phyloP scores from a whole-genome alignment of 2,797 vertebrate genomes.

The Rhodeus uyekii region DNA sequence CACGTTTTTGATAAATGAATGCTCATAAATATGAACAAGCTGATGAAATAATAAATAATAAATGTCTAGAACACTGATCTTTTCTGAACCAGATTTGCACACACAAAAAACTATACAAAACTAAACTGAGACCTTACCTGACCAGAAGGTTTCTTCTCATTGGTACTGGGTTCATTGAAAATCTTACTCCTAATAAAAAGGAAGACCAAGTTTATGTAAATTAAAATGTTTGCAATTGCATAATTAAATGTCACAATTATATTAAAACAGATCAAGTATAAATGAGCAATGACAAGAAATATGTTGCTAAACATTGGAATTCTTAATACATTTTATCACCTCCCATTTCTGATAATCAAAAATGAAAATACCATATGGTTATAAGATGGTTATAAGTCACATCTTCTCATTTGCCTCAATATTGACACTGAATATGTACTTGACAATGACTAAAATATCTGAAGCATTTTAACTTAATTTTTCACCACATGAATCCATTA shows the following conservation, averaged over 20 bases:
- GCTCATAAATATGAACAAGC: background rate
- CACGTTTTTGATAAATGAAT: background rate
- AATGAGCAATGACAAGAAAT: background rate
- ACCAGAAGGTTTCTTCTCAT: background rate
- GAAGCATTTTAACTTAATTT: no score
- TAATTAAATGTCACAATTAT: background rate
- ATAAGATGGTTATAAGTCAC: background rate
- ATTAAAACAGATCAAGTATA: background rate
- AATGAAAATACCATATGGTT: background rate
- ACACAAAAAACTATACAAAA: background rate
- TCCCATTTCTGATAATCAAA: background rate
- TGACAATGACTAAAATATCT: background rate
- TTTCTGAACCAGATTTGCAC: background rate
- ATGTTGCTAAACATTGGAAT: background rate
- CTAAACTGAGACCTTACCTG: background rate
- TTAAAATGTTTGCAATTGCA: background rate
- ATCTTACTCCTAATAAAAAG: background rate
- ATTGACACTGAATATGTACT: background rate
- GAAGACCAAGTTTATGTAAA: background rate
- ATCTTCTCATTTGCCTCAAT: background rate
- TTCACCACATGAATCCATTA: background rate
- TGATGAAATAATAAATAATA: background rate
- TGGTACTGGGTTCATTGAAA: background rate
- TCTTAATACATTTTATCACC: background rate
- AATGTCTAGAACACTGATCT: background rate